Evolutionary conservation across 2,888 invertebrate species (phyloP), one percentile per base, ranked within the genome.

Genomic region (Tipula helvola): DNA sequence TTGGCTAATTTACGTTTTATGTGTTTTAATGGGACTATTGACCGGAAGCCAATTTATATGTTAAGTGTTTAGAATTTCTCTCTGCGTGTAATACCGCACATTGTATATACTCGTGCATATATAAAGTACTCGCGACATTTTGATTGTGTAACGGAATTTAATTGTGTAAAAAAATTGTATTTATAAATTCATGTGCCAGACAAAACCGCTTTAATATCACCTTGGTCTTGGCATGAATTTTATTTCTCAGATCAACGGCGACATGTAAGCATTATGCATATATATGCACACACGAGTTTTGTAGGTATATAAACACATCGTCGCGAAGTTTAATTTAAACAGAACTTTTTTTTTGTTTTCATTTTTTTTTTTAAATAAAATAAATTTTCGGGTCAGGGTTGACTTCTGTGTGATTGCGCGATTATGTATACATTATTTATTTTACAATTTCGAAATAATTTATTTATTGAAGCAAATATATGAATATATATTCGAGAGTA

Each of bases 181-280:
- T 1, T 84, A 84, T n/a, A 84, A 16, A 84, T 39, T 83, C 36
- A 36, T 83, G n/a, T 10, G 41, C 84, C 84, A 84, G 84, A 84
- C 84, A 41, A 28, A 84, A 84, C 84, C 84, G 84, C 41, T 84
- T 84, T 84, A 84, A 39, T 84, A 42, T 86, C 86, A 87, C 87
- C 87, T 87, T 87, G 87, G 87, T 87, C 87, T 87, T 87, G 87
- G 87, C 87, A 87, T 86, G 86, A 87, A 87, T 87, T 86, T 71
- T 28, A 71, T 71, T 39, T 86, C 42, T 84, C 39, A 84, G 39
- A 84, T 36, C 39, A 16, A 39, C 84, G 16, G 39, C 71, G 28
- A 71, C 18, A 52, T 10, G 10, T 28, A 71, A 10, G 28, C 10
- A 71, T 10, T 71, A 39, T 39, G 3, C 39, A 7, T 7, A 3